These are phyloP conservation scores for Stenolophus ochropezus DNA, from an alignment of 2,888 invertebrate genomes.

Conservation along the genomic window DNA sequence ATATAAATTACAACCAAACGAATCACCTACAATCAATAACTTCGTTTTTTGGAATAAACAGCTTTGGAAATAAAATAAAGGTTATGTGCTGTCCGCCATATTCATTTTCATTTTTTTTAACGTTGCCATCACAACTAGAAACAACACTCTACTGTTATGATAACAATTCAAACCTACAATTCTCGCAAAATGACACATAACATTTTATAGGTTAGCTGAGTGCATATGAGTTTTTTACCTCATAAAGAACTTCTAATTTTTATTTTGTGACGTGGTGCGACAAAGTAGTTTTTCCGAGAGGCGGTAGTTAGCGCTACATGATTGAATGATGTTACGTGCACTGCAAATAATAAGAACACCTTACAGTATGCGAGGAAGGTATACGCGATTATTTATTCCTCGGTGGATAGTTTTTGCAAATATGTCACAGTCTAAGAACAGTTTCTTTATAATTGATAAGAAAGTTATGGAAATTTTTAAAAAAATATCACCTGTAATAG, in stretches of 20 bases:
- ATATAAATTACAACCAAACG: slow-evolving; percentile 27
- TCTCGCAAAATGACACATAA: slow-evolving; percentile 13
- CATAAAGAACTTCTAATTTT: slow-evolving; percentile 5
- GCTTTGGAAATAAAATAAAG: too few relatives aligned
- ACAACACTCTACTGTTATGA: slow-evolving; percentile 1
- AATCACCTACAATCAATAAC: slow-evolving; percentile 47
- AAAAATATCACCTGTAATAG: background rate
- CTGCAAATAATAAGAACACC: too few relatives aligned
- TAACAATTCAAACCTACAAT: slow-evolving; percentile 2
- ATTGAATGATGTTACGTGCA: slow-evolving; percentile 26
- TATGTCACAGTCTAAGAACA: background rate
- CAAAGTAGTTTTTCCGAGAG: background rate
- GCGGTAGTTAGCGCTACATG: slow-evolving; percentile 11
- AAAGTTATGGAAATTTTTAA: background rate
- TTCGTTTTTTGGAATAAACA: too few relatives aligned
- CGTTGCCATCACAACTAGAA: background rate
- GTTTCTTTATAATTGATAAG: background rate
- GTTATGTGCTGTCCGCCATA: background rate
- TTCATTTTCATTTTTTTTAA: too few relatives aligned
- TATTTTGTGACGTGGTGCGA: background rate
- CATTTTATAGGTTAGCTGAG: background rate
- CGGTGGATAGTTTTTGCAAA: background rate
- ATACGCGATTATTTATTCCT: background rate
- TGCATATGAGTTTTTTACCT: background rate
- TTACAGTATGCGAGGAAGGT: slow-evolving; percentile 1